phyloP scores from a whole-genome alignment of 2,113 vertebrate species.

The Rhinoderma darwinii region DNA sequence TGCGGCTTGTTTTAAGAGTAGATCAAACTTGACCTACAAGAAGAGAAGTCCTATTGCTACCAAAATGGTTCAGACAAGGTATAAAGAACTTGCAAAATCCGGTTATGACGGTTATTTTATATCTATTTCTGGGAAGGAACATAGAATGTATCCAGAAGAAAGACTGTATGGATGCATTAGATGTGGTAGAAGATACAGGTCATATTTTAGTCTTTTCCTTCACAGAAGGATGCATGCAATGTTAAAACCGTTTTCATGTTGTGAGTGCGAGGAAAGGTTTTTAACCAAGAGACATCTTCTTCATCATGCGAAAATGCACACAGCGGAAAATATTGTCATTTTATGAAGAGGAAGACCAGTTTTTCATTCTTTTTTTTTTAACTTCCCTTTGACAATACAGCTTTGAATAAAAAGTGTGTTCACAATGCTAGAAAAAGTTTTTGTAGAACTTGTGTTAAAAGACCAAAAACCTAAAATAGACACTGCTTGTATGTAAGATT shows the following conservation, averaged over 20 bases:
- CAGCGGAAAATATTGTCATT: background rate
- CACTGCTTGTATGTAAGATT: background rate
- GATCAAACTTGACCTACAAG: background rate
- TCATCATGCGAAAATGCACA: background rate
- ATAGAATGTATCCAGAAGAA: background rate
- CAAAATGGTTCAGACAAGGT: constrained; percentile 16
- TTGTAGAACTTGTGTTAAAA: background rate
- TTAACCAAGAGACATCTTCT: background rate
- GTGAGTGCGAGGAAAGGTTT: constrained; percentile 16
- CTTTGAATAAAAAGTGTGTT: no score
- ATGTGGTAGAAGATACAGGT: constrained; percentile 30
- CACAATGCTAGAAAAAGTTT: background rate
- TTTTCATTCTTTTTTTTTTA: background rate
- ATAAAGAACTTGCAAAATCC: background rate
- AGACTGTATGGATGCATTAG: constrained; percentile 11
- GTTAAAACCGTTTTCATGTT: background rate
- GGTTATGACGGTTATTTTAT: background rate
- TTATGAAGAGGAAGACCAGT: background rate
- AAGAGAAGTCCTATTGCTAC: background rate
- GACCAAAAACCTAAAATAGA: background rate
- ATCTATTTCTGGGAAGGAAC: background rate
- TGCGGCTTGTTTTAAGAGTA: background rate
- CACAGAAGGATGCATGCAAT: background rate
- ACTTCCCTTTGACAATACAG: background rate
- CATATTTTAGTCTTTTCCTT: background rate